A percentile compares a stretch with the other conserved stretches of the same genome.
Evolutionary conservation across 2,888 invertebrate species (phyloP).

Genomic region (Podotricha telesiphe): DNA sequence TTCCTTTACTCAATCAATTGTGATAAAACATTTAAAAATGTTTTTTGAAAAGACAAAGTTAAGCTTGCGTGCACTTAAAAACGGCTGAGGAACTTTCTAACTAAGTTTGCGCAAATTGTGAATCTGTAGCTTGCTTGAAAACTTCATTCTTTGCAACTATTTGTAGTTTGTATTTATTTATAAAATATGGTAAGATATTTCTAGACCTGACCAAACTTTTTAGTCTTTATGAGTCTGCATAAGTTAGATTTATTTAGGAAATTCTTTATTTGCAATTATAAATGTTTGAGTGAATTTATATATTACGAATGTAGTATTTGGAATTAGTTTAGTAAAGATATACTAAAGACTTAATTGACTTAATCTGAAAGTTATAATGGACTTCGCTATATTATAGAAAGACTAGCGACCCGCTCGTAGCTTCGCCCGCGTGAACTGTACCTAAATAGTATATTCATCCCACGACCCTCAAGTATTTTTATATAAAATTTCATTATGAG

Average conservation of each 20-base stretch:
- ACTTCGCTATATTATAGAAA: too few species aligned
- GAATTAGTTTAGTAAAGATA: too few species aligned
- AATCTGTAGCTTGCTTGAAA: constrained; percentile 6
- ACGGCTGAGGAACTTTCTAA: background rate
- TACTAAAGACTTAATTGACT: too few species aligned
- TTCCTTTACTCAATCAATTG: background rate
- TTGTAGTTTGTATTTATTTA: constrained; percentile 10
- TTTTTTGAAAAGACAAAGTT: background rate
- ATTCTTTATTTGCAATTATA: too few species aligned
- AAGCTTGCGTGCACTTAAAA: constrained; percentile 13
- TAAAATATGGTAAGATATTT: constrained; percentile 2
- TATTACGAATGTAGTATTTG: too few species aligned
- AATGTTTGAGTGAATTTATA: too few species aligned
- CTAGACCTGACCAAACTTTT: background rate
- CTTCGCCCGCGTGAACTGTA: too few species aligned
- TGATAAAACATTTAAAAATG: background rate
- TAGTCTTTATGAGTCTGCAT: background rate
- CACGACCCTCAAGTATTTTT: too few species aligned
- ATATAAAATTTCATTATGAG: too few species aligned
- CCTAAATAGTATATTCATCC: too few species aligned
- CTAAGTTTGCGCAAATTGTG: constrained; percentile 6
- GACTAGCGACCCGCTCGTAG: too few species aligned
- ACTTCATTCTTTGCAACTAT: background rate
- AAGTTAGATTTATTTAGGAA: background rate
- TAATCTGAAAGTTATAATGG: too few species aligned